Evolutionary conservation across 2,113 vertebrate species (phyloP), one percentile per base, ranked within the genome.

Genomic region (Nerophis ophidion): DNA sequence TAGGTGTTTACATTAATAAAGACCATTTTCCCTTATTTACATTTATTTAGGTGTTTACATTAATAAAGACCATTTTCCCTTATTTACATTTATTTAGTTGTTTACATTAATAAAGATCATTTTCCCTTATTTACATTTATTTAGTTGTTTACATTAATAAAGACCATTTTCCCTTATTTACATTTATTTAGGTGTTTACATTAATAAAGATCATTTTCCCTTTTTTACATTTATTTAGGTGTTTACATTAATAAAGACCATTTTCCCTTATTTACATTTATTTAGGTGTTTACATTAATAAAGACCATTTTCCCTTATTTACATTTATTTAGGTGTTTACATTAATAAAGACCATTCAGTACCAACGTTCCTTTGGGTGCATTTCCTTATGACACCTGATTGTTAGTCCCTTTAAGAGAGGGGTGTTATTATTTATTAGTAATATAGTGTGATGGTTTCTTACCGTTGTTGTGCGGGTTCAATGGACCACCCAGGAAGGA

Each of bases 71-170:
- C 73, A 81, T 81, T 69, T 55, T 70, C 53, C 46, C 50, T 65
- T n/a, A 56, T 76, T 69, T 70, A 77, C 63, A 74, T 63, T 45
- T 56, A n/a, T n/a, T n/a, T n/a, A n/a, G 50, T 61, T 61, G 72
- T 88, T 87, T 89, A 85, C 74, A 72, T 73, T 47, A 84, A 82
- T 76, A 68, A 84, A 84, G 34, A 63, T 65, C 73, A 81, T 81
- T 69, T 55, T 70, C 53, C 46, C 50, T 65, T n/a, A 56, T 76
- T 69, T 70, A 77, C 63, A 74, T 63, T 45, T 56, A n/a, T n/a
- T n/a, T n/a, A n/a, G 50, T 61, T 61, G 72, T 88, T 87, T 89
- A 85, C 74, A 72, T 73, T 47, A 84, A 82, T 76, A 68, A 84
- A 84, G 34, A 63, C 66, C 73, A 81, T 81, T 69, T 55, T 70